These are phyloP conservation scores for Corydoras sp. DNA, from an alignment of 2,113 vertebrate genomes.

Conservation along the genomic window DNA sequence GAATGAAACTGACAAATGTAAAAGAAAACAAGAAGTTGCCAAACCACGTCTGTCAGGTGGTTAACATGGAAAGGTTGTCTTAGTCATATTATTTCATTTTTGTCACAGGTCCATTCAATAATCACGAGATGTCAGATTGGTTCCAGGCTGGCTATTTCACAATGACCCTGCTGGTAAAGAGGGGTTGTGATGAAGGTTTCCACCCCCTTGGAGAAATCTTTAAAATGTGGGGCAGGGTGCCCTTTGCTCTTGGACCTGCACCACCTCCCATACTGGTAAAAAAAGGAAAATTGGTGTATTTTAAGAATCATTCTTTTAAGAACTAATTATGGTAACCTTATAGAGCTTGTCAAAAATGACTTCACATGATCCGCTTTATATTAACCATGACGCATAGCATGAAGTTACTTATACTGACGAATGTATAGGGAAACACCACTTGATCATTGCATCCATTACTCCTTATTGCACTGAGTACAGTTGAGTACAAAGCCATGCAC, in stretches of 20 bases:
- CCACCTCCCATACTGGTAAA: conserved; percentile 84
- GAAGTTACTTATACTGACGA: no score
- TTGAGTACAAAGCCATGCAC: no score
- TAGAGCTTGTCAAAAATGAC: no score
- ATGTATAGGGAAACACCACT: no score
- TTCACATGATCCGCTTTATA: no score
- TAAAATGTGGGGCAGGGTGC: conserved; percentile 96
- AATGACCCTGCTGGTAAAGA: conserved; percentile 90
- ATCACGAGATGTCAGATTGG: conserved; percentile 96
- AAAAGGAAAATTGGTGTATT: neutral
- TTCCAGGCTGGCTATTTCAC: conserved; percentile 98
- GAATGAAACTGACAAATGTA: no score
- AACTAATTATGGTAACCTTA: no score
- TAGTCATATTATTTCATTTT: neutral
- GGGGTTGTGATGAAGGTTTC: conserved; percentile 95
- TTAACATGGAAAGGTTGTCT: neutral
- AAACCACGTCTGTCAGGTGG: no score
- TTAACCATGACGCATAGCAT: no score
- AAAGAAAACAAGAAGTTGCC: neutral
- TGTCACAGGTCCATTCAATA: conserved; percentile 87
- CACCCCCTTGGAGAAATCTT: conserved; percentile 92
- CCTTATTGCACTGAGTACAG: no score
- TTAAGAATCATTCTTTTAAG: neutral
- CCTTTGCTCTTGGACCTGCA: conserved; percentile 82
- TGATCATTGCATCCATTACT: no score